Conservation (phyloP, 2,113 vertebrate species). For the Antechinus flavipes region DNA sequence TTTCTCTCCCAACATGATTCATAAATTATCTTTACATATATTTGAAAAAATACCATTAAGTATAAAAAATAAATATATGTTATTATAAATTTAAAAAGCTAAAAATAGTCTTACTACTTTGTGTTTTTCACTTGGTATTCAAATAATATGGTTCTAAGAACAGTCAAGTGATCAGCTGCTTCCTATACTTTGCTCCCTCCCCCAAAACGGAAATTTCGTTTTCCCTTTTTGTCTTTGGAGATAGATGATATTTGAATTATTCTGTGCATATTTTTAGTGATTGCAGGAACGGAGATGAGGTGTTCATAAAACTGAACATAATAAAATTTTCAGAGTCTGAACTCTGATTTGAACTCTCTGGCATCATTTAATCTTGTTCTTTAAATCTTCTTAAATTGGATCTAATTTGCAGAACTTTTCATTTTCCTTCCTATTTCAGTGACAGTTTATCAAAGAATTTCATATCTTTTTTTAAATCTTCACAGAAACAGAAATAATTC, state of each 20-base stretch:
- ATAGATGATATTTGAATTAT: constrained; percentile 63
- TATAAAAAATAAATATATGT: too few relatives aligned
- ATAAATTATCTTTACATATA: too few relatives aligned
- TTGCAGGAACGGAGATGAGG: constrained; percentile 47
- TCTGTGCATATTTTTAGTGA: constrained; percentile 25
- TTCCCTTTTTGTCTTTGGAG: constrained; percentile 42
- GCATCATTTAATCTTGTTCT: constrained; percentile 40
- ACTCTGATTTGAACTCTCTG: constrained; percentile 15
- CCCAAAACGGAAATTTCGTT: not conserved
- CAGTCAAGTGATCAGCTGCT: not conserved
- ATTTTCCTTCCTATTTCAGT: constrained; percentile 33
- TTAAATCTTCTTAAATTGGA: constrained; percentile 30
- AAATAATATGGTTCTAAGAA: constrained; percentile 53
- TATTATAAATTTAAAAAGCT: too few relatives aligned
- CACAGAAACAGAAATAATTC: not conserved
- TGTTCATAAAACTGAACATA: constrained; percentile 56
- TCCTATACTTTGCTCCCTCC: not conserved
- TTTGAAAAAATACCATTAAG: too few relatives aligned
- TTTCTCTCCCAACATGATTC: too few relatives aligned
- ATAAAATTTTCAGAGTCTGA: constrained; percentile 47
- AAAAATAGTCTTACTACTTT: constrained; percentile 8
- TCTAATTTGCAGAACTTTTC: constrained; percentile 18
- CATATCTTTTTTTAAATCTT: not conserved
- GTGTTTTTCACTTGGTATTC: constrained; percentile 34
- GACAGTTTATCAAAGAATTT: constrained; percentile 33